A percentile compares a stretch with the other conserved stretches of the same genome.
Evolutionary conservation across 92 coral and sea anemone genomes (phyloP).

Genomic region (Epizoanthus illoricatus): DNA sequence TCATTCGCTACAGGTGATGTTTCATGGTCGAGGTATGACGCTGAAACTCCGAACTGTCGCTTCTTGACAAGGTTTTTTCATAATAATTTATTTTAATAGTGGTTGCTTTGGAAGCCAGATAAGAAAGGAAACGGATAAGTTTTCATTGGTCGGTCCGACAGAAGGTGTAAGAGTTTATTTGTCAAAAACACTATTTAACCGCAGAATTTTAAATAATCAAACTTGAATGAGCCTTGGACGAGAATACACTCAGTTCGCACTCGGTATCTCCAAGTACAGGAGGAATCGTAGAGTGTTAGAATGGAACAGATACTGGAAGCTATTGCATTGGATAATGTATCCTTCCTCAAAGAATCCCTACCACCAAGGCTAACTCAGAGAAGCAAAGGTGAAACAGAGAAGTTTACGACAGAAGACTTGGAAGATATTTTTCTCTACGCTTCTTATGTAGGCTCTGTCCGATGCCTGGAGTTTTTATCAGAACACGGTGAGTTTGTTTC

Average conservation of each 20-base stretch:
- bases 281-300: not conserved
- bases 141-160: slow-evolving; percentile 5
- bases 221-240: not conserved
- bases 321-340: not conserved
- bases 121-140: not conserved
- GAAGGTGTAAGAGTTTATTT: not conserved
- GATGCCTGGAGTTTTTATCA: slow-evolving; percentile 25
- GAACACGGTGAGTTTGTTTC: not conserved
- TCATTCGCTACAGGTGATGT: slow-evolving; percentile 4
- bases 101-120: not conserved
- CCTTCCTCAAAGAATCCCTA: slow-evolving; percentile 5
- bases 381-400: not conserved
- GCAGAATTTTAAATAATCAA: slow-evolving; percentile 5
- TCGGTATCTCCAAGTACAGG: not conserved
- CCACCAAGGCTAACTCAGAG: not conserved
- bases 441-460: slow-evolving; percentile 7
- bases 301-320: slow-evolving; percentile 11
- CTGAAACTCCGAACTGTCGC: not conserved
- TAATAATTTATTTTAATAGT: not conserved
- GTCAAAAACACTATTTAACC: not conserved
- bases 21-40: not conserved
- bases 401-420: slow-evolving; percentile 23
- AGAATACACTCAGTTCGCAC: not conserved
- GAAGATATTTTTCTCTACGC: slow-evolving; percentile 27
- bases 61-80: not conserved